A percentile compares a stretch with the other conserved stretches of the same genome.
phyloP scores from a whole-genome alignment of 1,140 invertebrate genomes.

The Trichonephila clavipes region DNA sequence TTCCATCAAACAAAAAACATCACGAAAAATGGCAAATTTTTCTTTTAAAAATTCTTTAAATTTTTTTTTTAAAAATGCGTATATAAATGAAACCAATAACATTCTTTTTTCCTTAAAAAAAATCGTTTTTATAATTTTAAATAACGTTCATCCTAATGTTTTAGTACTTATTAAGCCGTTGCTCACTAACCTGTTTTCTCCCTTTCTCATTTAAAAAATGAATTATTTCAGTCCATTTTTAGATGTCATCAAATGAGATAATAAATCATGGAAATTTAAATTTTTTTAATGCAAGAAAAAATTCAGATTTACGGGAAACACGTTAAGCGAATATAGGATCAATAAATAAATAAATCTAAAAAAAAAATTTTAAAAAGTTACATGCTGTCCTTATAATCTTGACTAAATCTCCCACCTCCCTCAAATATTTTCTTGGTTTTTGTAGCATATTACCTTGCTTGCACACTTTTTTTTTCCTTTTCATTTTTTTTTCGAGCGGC shows the following conservation, averaged over 20 bases:
- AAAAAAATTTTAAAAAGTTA: background rate
- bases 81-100: too few relatives aligned
- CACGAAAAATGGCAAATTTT: too few relatives aligned
- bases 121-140: too few relatives aligned
- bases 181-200: too few relatives aligned
- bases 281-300: background rate
- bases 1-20: too few relatives aligned
- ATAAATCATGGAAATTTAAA: background rate
- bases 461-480: background rate
- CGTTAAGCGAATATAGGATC: background rate
- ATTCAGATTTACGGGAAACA: background rate
- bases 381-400: background rate
- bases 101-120: too few relatives aligned
- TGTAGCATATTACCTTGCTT: slow-evolving; percentile 1
- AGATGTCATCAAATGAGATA: background rate
- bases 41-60: too few relatives aligned
- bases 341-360: background rate
- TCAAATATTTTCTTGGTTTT: background rate
- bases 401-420: background rate
- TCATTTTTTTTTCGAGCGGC: background rate
- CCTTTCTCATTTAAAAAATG: background rate
- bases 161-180: too few relatives aligned
- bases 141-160: too few relatives aligned
- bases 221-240: background rate
- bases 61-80: too few relatives aligned